A percentile compares a stretch with the other conserved stretches of the same genome.
These are phyloP conservation scores for Sarcophaga subvicina DNA, from an alignment of 2,888 invertebrate species.

Conservation along the genomic window DNA sequence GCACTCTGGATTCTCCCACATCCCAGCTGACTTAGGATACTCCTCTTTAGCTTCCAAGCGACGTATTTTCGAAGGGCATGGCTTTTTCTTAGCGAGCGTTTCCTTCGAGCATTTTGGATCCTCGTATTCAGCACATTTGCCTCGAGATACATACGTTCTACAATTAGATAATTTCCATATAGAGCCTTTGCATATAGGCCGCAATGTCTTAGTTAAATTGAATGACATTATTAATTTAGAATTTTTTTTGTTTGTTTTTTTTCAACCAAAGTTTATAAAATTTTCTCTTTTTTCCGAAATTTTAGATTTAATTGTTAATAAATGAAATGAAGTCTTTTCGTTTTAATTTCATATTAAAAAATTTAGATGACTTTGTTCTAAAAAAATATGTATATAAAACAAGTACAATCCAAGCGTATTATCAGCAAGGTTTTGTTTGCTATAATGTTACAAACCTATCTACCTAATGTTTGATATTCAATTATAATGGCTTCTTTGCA, in stretches of 20 bases:
- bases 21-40: constrained; percentile 63
- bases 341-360: background rate
- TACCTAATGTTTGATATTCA: no score
- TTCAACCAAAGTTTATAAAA: background rate
- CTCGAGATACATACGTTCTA: constrained; percentile 6
- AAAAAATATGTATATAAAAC: background rate
- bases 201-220: background rate
- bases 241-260: constrained; percentile 10
- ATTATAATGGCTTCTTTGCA: no score
- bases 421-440: no score
- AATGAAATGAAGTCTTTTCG: background rate
- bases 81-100: constrained; percentile 24
- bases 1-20: constrained; percentile 75
- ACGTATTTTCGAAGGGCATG: constrained; percentile 33
- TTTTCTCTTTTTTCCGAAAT: background rate
- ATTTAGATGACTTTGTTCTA: background rate
- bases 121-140: constrained; percentile 33
- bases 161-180: background rate
- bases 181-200: background rate
- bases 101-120: constrained; percentile 46
- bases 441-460: no score
- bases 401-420: no score
- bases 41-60: constrained; percentile 48
- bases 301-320: background rate
- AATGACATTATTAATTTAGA: constrained; percentile 50